Conservation (phyloP, 92 coral and sea anemone genomes). For the Epizoanthus scotinus region DNA sequence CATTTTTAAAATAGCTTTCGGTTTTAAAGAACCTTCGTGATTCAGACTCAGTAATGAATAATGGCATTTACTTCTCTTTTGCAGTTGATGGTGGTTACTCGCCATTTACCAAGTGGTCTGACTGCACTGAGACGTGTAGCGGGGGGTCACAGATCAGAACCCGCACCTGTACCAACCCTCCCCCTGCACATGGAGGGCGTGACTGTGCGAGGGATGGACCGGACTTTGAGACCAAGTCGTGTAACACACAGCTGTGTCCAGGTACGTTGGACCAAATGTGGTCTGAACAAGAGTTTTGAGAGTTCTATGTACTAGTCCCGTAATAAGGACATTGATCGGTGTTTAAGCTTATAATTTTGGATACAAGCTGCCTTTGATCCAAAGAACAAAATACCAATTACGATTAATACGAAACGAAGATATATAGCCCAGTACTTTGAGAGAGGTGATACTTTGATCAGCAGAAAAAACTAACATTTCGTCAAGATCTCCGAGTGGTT, state of each 20-base stretch:
- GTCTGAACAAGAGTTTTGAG: not conserved
- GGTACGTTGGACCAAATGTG: constrained; percentile 42
- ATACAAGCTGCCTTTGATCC: no score
- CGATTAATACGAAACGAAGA: no score
- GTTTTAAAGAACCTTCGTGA: no score
- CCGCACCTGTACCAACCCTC: constrained; percentile 92
- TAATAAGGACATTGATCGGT: no score
- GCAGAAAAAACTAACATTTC: no score
- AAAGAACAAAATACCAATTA: no score
- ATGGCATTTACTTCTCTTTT: not conserved
- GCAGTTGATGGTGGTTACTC: constrained; percentile 96
- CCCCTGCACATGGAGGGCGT: constrained; percentile 83
- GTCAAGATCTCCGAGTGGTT: no score
- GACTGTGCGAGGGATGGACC: constrained; percentile 85
- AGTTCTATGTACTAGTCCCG: not conserved
- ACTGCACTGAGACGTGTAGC: constrained; percentile 94
- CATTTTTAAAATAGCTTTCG: no score
- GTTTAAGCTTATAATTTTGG: no score
- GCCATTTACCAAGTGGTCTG: constrained; percentile 82
- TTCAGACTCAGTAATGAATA: not conserved
- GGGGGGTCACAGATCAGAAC: constrained; percentile 91
- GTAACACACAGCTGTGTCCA: constrained; percentile 93
- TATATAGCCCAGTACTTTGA: no score
- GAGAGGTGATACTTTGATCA: no score
- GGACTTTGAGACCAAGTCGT: constrained; percentile 75